Percentiles rank a stretch among this genome's conserved stretches.
These are phyloP conservation scores for Pygmarrhopalites habei DNA, from an alignment of 1,140 invertebrate genomes.

Conservation along the genomic window DNA sequence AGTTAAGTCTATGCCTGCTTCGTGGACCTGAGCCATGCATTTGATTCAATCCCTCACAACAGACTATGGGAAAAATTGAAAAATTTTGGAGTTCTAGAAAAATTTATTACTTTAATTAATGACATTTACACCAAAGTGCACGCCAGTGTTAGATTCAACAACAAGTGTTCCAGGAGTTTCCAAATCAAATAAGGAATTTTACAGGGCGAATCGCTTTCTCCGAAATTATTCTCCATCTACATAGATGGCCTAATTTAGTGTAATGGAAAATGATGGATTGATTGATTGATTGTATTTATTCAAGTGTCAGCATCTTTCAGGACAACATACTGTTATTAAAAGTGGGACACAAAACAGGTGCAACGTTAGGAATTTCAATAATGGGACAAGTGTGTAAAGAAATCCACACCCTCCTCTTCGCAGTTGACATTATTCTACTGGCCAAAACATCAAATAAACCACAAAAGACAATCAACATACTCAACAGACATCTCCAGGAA, in stretches of 20 bases:
- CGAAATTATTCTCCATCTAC: slow-evolving; percentile 12
- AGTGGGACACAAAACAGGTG: too few species aligned
- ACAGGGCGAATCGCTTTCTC: slow-evolving; percentile 17
- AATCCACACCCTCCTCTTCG: slow-evolving; percentile 7
- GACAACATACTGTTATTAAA: too few species aligned
- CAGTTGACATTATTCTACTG: slow-evolving; percentile 3
- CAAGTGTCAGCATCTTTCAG: too few species aligned
- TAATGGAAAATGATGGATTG: too few species aligned
- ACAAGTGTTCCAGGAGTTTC: not conserved
- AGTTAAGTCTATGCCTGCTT: slow-evolving; percentile 11
- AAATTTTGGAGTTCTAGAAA: not conserved
- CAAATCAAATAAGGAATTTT: not conserved
- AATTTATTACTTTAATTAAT: slow-evolving; percentile 3
- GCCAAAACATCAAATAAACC: not conserved
- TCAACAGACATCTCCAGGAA: slow-evolving; percentile 9
- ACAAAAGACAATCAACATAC: slow-evolving; percentile 1
- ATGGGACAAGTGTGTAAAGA: not conserved
- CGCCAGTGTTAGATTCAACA: not conserved
- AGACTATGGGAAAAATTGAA: slow-evolving; percentile 11
- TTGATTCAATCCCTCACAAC: slow-evolving; percentile 1
- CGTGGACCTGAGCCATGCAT: not conserved
- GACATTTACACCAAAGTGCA: not conserved
- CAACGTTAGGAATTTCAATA: too few species aligned
- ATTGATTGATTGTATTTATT: too few species aligned
- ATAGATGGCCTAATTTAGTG: not conserved